Evolutionary conservation across 2,797 vertebrate species (phyloP).

Genomic region (Tolypeutes matacus): DNA sequence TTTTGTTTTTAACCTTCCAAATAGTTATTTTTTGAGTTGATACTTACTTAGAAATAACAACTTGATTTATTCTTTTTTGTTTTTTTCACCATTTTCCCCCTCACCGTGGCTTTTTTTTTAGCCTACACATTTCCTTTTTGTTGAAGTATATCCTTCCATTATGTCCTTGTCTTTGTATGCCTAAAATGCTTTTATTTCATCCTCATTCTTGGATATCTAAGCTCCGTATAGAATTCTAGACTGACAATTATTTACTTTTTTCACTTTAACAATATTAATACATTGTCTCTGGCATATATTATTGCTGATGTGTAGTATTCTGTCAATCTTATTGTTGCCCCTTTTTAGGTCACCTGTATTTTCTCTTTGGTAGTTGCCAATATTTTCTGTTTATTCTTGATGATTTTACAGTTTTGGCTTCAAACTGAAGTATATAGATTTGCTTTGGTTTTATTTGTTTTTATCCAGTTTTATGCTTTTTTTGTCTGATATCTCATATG

Average conservation of each 20-base stretch:
- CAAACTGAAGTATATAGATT: neutral
- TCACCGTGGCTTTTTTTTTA: neutral
- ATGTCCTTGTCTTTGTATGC: slow-evolving; percentile 30
- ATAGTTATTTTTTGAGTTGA: neutral
- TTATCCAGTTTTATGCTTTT: neutral
- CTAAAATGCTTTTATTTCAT: slow-evolving; percentile 27
- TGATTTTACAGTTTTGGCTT: neutral
- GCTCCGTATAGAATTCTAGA: slow-evolving; percentile 5
- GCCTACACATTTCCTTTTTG: neutral
- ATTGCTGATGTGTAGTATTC: neutral
- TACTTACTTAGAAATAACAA: neutral
- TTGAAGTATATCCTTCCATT: neutral
- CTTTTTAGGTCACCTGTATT: neutral
- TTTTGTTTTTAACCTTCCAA: neutral
- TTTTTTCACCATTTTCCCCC: too few relatives aligned
- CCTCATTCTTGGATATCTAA: neutral
- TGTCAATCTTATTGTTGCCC: neutral
- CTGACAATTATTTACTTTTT: neutral
- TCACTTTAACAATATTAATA: neutral
- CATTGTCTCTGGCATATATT: neutral
- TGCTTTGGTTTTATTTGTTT: neutral
- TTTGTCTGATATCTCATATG: neutral
- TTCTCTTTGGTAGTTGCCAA: neutral
- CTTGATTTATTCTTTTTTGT: neutral
- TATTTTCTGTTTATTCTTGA: slow-evolving; percentile 37